A percentile compares a stretch with the other conserved stretches of the same genome.
These are phyloP conservation scores for Pseudoips prasinana DNA, from an alignment of 2,888 invertebrate genomes.

Conservation along the genomic window DNA sequence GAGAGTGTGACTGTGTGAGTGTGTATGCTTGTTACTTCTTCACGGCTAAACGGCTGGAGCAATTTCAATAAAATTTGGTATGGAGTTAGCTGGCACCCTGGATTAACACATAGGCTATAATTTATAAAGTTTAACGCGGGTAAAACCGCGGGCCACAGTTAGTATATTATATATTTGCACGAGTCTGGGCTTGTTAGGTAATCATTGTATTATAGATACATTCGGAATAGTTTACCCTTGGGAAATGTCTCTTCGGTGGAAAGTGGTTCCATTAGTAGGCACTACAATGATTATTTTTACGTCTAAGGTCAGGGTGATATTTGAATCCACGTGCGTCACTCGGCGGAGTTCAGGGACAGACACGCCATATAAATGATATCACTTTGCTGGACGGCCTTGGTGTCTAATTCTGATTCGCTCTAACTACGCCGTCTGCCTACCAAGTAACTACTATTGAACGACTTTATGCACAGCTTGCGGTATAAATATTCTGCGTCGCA, in stretches of 20 bases:
- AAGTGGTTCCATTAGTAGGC: constrained; percentile 43
- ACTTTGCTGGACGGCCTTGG: constrained; percentile 67
- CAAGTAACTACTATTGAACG: constrained; percentile 44
- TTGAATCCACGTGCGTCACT: constrained; percentile 75
- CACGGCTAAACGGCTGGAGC: no score
- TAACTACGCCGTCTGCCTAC: constrained; percentile 72
- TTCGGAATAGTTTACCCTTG: no score
- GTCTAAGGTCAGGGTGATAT: constrained; percentile 71
- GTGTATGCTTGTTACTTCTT: no score
- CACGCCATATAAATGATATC: constrained; percentile 76
- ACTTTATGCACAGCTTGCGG: constrained; percentile 26
- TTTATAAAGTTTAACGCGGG: no score
- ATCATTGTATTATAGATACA: no score
- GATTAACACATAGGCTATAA: no score
- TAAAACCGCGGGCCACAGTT: no score
- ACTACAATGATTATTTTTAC: constrained; percentile 64
- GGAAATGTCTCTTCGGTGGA: constrained; percentile 29
- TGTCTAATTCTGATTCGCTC: constrained; percentile 74
- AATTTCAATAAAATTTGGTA: no score
- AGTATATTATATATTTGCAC: no score
- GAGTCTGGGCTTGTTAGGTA: no score
- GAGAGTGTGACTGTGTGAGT: no score
- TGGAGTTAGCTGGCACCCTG: no score
- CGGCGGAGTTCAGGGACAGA: constrained; percentile 74
- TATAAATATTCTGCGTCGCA: constrained; percentile 31